A percentile compares a stretch with the other conserved stretches of the same genome.
phyloP scores from a whole-genome alignment of 2,113 vertebrate genomes.

The Bungarus multicinctus region DNA sequence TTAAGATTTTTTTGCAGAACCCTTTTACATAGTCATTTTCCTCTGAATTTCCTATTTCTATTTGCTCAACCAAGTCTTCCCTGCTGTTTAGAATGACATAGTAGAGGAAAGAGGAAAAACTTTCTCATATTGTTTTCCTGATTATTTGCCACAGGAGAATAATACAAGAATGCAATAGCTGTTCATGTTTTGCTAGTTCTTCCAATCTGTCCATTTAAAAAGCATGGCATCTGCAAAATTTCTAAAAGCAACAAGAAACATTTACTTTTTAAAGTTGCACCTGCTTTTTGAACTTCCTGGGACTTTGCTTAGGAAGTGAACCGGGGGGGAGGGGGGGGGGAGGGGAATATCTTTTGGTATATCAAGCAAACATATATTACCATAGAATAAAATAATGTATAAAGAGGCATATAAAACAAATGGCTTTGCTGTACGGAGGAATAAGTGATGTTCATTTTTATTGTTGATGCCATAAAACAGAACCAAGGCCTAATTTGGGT shows the following conservation, averaged over 20 bases:
- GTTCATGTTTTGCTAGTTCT: constrained; percentile 12
- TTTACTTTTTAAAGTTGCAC: not conserved
- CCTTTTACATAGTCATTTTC: not conserved
- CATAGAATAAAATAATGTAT: constrained; percentile 19
- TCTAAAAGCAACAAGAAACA: not conserved
- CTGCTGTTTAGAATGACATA: not conserved
- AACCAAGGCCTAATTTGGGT: not conserved
- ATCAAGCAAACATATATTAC: constrained; percentile 9
- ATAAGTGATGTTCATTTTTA: constrained; percentile 17
- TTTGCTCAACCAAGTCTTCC: not conserved
- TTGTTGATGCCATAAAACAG: not conserved
- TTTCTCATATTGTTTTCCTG: not conserved
- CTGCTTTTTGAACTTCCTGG: not conserved
- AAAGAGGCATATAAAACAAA: constrained; percentile 26
- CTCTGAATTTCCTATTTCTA: not conserved
- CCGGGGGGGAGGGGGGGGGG: not conserved
- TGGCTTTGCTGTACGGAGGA: not conserved
- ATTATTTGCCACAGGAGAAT: no score
- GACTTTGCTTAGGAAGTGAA: not conserved
- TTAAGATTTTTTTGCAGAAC: not conserved
- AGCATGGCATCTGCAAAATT: constrained; percentile 1
- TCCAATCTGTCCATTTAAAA: not conserved
- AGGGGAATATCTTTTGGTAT: constrained; percentile 11
- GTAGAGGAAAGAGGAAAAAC: not conserved
- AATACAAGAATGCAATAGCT: not conserved